Percentiles rank a stretch among this genome's conserved stretches.
phyloP scores from a whole-genome alignment of 2,888 invertebrate species.

The Melangyna quadrimaculata region DNA sequence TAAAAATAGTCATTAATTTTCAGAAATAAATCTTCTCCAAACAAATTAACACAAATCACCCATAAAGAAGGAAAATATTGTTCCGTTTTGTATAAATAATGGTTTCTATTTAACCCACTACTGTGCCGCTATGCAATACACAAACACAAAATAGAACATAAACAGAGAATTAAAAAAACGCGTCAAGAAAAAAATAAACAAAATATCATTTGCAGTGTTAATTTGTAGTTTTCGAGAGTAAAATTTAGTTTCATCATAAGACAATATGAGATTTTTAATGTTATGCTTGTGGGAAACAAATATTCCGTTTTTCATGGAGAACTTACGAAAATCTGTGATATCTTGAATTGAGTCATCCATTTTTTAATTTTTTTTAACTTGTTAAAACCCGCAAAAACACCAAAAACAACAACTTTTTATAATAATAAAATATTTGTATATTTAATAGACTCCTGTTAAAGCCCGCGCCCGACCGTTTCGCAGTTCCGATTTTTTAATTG shows the following conservation, averaged over 20 bases:
- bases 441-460: background rate
- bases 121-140: slow-evolving; percentile 18
- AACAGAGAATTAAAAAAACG: slow-evolving; percentile 37
- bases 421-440: background rate
- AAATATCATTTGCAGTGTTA: background rate
- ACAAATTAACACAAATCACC: slow-evolving; percentile 49
- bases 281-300: too few species aligned
- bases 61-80: slow-evolving; percentile 28
- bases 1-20: slow-evolving; percentile 45
- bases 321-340: slow-evolving; percentile 66
- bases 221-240: slow-evolving; percentile 30
- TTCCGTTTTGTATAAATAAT: slow-evolving; percentile 19
- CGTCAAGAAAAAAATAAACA: slow-evolving; percentile 45
- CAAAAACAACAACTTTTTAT: background rate
- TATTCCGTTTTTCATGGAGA: background rate
- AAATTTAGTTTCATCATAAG: slow-evolving; percentile 6
- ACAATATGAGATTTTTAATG: background rate
- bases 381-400: background rate
- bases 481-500: background rate
- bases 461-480: background rate
- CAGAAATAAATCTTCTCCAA: slow-evolving; percentile 19
- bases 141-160: slow-evolving; percentile 34
- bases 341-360: slow-evolving; percentile 64
- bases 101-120: slow-evolving; percentile 38
- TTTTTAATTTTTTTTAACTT: background rate